Conservation (phyloP, 2,113 vertebrate species). For the Gavia stellata region DNA sequence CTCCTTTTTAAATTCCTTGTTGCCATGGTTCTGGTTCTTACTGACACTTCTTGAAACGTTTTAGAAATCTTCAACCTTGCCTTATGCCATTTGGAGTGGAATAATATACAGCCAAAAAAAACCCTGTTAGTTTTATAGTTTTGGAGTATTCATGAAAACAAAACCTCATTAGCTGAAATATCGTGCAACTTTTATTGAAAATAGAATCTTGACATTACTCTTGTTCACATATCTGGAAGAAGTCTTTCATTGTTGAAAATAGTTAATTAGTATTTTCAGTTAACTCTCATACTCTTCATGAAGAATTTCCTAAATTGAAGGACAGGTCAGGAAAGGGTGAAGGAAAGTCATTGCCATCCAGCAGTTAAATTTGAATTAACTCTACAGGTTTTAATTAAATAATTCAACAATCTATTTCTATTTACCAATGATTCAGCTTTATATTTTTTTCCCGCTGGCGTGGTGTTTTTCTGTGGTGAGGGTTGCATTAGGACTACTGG, state of each 20-base stretch:
- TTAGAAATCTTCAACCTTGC: neutral
- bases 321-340: neutral
- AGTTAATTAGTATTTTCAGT: neutral
- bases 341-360: neutral
- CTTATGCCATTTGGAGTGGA: neutral
- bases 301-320: neutral
- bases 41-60: neutral
- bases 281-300: neutral
- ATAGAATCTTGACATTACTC: neutral
- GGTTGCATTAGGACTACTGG: neutral
- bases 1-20: neutral
- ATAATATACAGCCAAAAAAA: neutral
- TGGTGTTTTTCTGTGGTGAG: neutral
- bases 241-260: neutral
- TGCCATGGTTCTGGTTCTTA: neutral
- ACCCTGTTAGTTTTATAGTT: neutral
- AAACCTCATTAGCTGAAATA: neutral
- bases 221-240: neutral
- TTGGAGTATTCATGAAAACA: neutral
- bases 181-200: neutral
- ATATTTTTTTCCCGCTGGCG: neutral
- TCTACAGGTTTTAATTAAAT: neutral
- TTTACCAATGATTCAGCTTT: neutral
- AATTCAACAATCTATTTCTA: neutral
- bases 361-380: neutral